Conservation (phyloP, 2,113 vertebrate species). For the Dermatemys mawii region DNA sequence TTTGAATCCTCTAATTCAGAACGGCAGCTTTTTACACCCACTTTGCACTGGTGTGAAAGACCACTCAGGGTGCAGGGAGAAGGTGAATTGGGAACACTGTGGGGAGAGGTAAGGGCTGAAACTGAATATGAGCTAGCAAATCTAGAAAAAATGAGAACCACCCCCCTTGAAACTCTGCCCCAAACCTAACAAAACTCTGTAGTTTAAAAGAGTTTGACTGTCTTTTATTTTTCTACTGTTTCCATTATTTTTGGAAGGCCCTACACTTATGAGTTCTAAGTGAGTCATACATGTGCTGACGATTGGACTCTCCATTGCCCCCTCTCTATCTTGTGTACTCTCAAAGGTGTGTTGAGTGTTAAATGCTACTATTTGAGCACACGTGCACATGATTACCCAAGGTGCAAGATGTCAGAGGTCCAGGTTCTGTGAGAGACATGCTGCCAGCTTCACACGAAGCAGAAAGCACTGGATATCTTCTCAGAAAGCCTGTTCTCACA, state of each 20-base stretch:
- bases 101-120: not conserved
- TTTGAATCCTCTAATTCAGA: not conserved
- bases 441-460: rapidly evolving
- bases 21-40: rapidly evolving
- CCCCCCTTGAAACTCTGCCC: not conserved
- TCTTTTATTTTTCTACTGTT: rapidly evolving
- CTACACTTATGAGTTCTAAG: rapidly evolving
- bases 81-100: not conserved
- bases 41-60: rapidly evolving
- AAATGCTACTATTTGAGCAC: not conserved
- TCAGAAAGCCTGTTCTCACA: not conserved
- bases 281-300: not conserved
- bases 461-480: not conserved
- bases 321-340: not conserved
- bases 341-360: not conserved
- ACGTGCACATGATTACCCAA: not conserved
- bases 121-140: rapidly evolving
- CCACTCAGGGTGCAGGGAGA: not conserved
- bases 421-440: too few relatives aligned
- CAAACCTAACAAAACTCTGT: rapidly evolving
- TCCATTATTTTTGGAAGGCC: rapidly evolving
- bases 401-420: not conserved
- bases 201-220: rapidly evolving
- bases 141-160: rapidly evolving
- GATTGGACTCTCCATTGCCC: rapidly evolving